A percentile compares a stretch with the other conserved stretches of the same genome.
These are phyloP conservation scores for Saccostrea cuccullata DNA, from an alignment of 1,140 invertebrate species.

Conservation along the genomic window DNA sequence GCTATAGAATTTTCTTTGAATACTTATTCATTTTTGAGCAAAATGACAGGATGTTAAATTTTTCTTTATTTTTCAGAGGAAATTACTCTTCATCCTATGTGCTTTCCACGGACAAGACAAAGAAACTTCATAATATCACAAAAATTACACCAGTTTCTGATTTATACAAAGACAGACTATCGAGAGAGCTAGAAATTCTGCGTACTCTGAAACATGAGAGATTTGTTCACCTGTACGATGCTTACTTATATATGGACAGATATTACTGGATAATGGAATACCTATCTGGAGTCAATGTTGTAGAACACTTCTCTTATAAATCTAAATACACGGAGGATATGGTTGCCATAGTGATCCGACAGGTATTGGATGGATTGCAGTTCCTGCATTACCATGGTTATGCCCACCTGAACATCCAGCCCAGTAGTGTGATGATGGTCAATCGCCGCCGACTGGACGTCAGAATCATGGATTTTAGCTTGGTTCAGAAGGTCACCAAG, in stretches of 20 bases:
- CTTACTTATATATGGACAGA: conserved; percentile 67
- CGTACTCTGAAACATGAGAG: conserved; percentile 89
- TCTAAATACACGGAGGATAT: conserved; percentile 94
- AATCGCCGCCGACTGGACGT: conserved; percentile 89
- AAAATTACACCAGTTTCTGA: conserved; percentile 64
- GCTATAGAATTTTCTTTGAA: no score
- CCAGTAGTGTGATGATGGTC: conserved; percentile 97
- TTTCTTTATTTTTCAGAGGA: conserved; percentile 82
- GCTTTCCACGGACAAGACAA: conserved; percentile 83
- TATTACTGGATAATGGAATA: conserved; percentile 89
- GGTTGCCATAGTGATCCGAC: conserved; percentile 90
- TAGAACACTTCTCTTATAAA: conserved; percentile 90
- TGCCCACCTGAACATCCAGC: conserved; percentile 95
- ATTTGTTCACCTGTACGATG: conserved; percentile 86
- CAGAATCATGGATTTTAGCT: conserved; percentile 95
- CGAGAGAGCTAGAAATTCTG: conserved; percentile 89
- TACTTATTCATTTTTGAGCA: no score
- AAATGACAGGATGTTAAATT: no score
- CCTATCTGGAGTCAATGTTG: conserved; percentile 92
- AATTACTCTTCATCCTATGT: conserved; percentile 88
- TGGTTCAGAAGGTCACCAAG: conserved; percentile 82
- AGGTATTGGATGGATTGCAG: conserved; percentile 82
- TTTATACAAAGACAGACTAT: conserved; percentile 46
- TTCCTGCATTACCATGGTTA: conserved; percentile 96
- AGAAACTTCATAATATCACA: conserved; percentile 54